Evolutionary conservation across 2,113 vertebrate species (phyloP).

Genomic region (Madoqua kirkii): DNA sequence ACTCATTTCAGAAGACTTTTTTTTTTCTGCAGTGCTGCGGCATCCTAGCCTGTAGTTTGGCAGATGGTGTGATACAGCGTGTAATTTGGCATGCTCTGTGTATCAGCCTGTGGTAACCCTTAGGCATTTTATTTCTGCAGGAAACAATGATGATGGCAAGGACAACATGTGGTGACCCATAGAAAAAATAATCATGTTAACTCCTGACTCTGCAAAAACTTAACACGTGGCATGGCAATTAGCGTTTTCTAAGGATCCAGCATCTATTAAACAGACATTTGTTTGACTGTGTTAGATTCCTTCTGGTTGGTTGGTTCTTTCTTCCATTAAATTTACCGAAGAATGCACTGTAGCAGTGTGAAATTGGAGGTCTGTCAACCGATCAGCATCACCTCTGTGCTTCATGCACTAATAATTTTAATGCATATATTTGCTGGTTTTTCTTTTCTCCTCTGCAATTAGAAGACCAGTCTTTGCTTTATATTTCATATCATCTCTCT

Average conservation of each 20-base stretch:
- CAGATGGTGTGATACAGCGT: constrained; percentile 35
- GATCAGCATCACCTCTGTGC: constrained; percentile 53
- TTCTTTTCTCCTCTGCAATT: constrained; percentile 60
- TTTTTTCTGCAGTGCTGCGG: background rate
- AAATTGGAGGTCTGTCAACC: constrained; percentile 41
- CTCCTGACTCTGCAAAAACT: constrained; percentile 43
- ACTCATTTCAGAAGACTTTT: background rate
- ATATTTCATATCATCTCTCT: constrained; percentile 21
- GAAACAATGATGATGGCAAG: constrained; percentile 48
- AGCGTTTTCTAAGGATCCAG: constrained; percentile 56
- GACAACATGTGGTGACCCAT: constrained; percentile 47
- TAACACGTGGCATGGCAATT: constrained; percentile 41
- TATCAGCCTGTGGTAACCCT: constrained; percentile 64
- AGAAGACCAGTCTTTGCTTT: constrained; percentile 45
- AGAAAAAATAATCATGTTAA: constrained; percentile 3
- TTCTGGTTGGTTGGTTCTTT: constrained; percentile 62
- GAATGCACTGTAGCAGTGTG: background rate
- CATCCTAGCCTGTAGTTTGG: constrained; percentile 16
- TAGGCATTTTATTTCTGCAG: constrained; percentile 58
- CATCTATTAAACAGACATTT: constrained; percentile 41
- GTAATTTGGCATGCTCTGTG: constrained; percentile 58
- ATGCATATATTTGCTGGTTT: constrained; percentile 55
- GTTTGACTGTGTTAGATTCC: constrained; percentile 51
- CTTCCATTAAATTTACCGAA: constrained; percentile 63
- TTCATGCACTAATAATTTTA: constrained; percentile 68